These are phyloP conservation scores for Lemur catta DNA, from an alignment of 2,797 vertebrate genomes.

Conservation along the genomic window DNA sequence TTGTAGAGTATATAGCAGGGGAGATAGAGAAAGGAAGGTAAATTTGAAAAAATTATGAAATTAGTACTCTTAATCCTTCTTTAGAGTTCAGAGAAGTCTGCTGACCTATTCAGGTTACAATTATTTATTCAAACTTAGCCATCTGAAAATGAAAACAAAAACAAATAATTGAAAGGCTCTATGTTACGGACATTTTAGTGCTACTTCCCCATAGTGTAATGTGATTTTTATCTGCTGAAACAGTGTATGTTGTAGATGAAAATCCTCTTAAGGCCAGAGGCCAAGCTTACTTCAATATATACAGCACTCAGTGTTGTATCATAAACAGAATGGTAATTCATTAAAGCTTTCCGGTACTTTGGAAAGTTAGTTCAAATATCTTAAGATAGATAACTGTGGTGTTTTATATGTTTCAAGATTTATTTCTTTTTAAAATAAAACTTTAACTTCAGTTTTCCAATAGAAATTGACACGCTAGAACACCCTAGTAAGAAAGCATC, in stretches of 20 bases:
- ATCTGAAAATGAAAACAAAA: constrained; percentile 50
- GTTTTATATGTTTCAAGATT: not conserved
- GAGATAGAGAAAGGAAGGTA: not conserved
- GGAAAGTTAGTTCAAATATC: constrained; percentile 37
- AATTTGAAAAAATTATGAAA: not conserved
- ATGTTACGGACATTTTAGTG: not conserved
- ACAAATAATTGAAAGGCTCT: not conserved
- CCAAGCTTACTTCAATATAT: constrained; percentile 34
- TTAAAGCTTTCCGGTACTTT: constrained; percentile 31
- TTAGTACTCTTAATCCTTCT: not conserved
- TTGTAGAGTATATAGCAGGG: not conserved
- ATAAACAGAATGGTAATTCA: constrained; percentile 20
- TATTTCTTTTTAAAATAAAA: constrained; percentile 29
- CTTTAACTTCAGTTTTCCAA: constrained; percentile 2
- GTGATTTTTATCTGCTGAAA: constrained; percentile 10
- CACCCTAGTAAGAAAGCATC: not conserved
- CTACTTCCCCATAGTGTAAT: not conserved
- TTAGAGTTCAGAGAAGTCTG: not conserved
- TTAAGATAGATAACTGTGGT: not conserved
- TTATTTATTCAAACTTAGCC: constrained; percentile 11
- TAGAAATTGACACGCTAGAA: not conserved
- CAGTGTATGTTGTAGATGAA: constrained; percentile 8
- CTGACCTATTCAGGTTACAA: not conserved
- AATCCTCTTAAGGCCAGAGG: constrained; percentile 1
- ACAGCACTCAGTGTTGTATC: not conserved